These are phyloP conservation scores for Montipora efflorescens DNA, from an alignment of 64 coral and sea anemone genomes.

Conservation along the genomic window DNA sequence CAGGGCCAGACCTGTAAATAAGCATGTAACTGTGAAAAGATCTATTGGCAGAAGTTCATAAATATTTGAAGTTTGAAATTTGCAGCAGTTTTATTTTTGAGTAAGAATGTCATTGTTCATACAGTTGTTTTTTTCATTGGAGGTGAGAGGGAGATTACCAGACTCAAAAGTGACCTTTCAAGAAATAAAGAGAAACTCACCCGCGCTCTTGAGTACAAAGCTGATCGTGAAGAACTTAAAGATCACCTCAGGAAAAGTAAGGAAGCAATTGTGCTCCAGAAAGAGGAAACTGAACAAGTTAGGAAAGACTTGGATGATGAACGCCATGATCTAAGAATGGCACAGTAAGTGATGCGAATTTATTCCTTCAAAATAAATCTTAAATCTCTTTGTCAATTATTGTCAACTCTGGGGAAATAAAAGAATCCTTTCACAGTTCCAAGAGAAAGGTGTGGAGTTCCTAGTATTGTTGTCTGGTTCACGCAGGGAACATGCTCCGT, in stretches of 20 bases:
- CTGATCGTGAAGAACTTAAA: conserved; percentile 74
- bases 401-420: too few relatives aligned
- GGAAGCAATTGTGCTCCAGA: conserved; percentile 66
- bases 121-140: background rate
- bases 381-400: too few relatives aligned
- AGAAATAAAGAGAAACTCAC: conserved; percentile 73
- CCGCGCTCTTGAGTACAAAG: conserved; percentile 66
- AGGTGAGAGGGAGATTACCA: conserved; percentile 46
- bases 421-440: too few relatives aligned
- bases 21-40: too few relatives aligned
- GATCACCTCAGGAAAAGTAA: conserved; percentile 71
- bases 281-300: conserved; percentile 82
- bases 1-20: too few relatives aligned
- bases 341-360: conserved; percentile 65
- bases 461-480: too few relatives aligned
- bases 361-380: background rate
- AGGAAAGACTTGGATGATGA: conserved; percentile 80
- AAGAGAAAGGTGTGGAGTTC: too few relatives aligned
- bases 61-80: too few relatives aligned
- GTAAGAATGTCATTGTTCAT: background rate
- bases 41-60: too few relatives aligned
- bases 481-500: too few relatives aligned
- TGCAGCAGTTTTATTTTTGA: too few relatives aligned
- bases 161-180: conserved; percentile 61
- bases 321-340: conserved; percentile 76